Evolutionary conservation across 2,797 vertebrate species (phyloP).

Genomic region (Muscicapa striata): DNA sequence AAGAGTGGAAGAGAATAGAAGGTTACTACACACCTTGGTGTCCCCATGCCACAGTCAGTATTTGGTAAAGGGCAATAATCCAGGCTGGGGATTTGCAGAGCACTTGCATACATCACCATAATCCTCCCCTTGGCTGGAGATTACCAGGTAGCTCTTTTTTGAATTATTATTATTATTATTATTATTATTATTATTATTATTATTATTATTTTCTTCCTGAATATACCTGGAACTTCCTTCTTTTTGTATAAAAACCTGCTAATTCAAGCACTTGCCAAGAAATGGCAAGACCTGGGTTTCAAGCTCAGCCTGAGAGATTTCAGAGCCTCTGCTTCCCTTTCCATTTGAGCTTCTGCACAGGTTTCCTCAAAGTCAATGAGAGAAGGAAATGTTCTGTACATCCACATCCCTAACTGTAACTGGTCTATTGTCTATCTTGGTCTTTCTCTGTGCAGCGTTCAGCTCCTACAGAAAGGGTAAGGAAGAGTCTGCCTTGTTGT

Average conservation of each 20-base stretch:
- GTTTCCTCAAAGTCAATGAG: background rate
- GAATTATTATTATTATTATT: background rate
- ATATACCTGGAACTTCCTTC: background rate
- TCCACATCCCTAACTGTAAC: background rate
- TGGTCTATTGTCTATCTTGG: background rate
- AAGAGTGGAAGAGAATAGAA: background rate
- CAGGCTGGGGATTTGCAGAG: background rate
- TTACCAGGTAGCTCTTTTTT: background rate
- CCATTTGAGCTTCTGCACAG: background rate
- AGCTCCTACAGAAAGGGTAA: background rate
- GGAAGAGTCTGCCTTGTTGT: background rate
- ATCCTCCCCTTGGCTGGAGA: background rate
- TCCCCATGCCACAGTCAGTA: background rate
- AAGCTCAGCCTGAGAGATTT: background rate
- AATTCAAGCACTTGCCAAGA: background rate
- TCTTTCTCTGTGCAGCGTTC: background rate
- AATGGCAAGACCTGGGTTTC: background rate
- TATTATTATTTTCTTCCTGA: background rate
- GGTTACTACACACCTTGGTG: background rate
- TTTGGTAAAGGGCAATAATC: background rate
- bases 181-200: too few relatives aligned
- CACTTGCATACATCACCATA: background rate
- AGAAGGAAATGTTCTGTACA: background rate
- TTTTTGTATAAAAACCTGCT: background rate
- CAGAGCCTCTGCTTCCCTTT: background rate